Conservation (phyloP, 2,888 invertebrate genomes). For the Mantis religiosa region DNA sequence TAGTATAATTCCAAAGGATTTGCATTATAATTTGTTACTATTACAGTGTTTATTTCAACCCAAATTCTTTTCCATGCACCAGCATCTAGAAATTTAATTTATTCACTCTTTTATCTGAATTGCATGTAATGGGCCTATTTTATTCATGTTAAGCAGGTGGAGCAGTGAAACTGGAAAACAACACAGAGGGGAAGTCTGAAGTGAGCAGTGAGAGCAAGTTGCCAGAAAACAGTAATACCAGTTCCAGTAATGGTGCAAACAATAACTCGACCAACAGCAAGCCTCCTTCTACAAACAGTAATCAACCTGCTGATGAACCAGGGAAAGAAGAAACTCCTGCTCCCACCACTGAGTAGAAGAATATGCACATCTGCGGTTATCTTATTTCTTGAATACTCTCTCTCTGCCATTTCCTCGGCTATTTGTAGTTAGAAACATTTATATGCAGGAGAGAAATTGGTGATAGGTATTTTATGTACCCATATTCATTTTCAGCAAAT, state of each 20-base stretch:
- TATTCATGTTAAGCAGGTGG: conserved; percentile 9
- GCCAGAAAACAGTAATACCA: not conserved
- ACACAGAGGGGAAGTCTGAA: conserved; percentile 25
- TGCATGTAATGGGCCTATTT: too few relatives aligned
- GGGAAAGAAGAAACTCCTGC: conserved; percentile 23
- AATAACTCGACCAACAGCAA: not conserved
- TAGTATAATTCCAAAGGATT: too few relatives aligned
- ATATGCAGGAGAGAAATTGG: not conserved
- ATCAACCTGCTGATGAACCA: conserved; percentile 14
- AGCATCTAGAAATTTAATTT: too few relatives aligned
- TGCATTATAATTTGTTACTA: too few relatives aligned
- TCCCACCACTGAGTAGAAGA: conserved; percentile 18
- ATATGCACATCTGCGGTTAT: not conserved
- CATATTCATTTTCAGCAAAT: not conserved
- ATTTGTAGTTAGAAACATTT: conserved; percentile 16
- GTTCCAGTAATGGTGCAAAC: not conserved
- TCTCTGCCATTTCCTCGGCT: not conserved
- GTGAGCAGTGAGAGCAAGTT: conserved; percentile 20
- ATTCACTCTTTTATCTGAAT: too few relatives aligned
- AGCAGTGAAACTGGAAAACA: conserved; percentile 27
- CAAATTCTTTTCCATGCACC: too few relatives aligned
- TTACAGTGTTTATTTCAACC: too few relatives aligned
- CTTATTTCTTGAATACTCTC: not conserved
- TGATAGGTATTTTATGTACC: not conserved
- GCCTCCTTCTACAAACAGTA: not conserved